Percentiles rank a stretch among this genome's conserved stretches.
Evolutionary conservation across 2,888 invertebrate genomes (phyloP).

Genomic region (Molanna angustata): DNA sequence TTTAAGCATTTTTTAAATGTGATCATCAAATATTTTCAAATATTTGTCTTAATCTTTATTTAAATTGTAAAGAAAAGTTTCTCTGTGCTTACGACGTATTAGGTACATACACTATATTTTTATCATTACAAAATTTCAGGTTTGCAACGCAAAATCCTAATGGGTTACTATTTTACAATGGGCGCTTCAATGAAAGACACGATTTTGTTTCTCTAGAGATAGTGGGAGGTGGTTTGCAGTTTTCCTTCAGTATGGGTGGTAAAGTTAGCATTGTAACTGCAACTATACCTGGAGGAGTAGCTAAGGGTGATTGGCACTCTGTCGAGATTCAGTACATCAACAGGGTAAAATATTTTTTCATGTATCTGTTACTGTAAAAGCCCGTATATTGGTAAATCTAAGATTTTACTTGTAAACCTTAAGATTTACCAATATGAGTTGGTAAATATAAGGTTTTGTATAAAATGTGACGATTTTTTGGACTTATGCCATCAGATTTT

Average conservation of each 20-base stretch:
- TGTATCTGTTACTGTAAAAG: too few species aligned
- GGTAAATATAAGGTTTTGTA: too few species aligned
- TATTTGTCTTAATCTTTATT: too few species aligned
- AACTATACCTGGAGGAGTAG: constrained; percentile 67
- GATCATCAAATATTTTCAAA: too few species aligned
- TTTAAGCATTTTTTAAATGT: too few species aligned
- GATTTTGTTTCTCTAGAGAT: constrained; percentile 92
- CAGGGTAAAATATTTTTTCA: constrained; percentile 63
- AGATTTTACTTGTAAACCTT: too few species aligned
- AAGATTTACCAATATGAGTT: too few species aligned
- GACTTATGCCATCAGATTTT: too few species aligned
- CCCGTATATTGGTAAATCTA: too few species aligned
- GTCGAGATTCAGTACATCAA: constrained; percentile 83
- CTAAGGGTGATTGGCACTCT: constrained; percentile 89
- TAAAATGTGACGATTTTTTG: too few species aligned
- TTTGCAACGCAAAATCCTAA: constrained; percentile 85
- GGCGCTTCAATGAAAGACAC: constrained; percentile 91
- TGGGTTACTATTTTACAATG: constrained; percentile 89
- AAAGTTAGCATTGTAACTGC: constrained; percentile 65
- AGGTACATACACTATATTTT: background rate
- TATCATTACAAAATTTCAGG: constrained; percentile 43
- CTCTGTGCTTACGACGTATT: too few species aligned
- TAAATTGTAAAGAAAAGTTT: too few species aligned
- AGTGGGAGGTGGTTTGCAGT: constrained; percentile 67
- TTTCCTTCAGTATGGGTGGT: constrained; percentile 86